phyloP scores from a whole-genome alignment of 2,113 vertebrate species.

The Tonatia bakeri region DNA sequence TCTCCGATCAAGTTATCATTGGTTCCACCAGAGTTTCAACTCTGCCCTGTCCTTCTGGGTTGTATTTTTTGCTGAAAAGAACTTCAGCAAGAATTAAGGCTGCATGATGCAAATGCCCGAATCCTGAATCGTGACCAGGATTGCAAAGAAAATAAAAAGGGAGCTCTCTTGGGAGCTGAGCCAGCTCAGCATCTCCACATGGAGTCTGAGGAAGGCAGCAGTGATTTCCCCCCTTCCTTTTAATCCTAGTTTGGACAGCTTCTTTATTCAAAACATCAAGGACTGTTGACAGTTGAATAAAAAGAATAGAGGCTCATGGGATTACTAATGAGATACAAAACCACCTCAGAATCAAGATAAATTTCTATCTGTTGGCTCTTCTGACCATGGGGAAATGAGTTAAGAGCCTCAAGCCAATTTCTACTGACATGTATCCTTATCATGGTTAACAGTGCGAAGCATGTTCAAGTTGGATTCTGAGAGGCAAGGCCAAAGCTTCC shows the following conservation, averaged over 20 bases:
- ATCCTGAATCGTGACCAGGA: background rate
- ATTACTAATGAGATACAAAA: constrained; percentile 58
- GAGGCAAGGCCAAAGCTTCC: background rate
- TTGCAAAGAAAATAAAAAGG: constrained; percentile 12
- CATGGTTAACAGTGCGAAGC: background rate
- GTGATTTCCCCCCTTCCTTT: background rate
- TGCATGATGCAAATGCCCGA: background rate
- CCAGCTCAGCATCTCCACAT: background rate
- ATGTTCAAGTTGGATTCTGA: background rate
- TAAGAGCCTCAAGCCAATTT: constrained; percentile 35
- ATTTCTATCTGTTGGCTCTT: constrained; percentile 42
- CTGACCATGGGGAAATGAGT: background rate
- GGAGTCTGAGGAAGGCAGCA: constrained; percentile 24
- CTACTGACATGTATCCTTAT: constrained; percentile 22
- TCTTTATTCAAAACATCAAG: constrained; percentile 58
- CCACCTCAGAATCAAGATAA: constrained; percentile 52
- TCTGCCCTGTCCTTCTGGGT: background rate
- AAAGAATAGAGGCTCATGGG: constrained; percentile 13
- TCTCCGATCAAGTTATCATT: constrained; percentile 4
- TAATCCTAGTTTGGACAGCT: constrained; percentile 36
- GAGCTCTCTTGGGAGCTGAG: constrained; percentile 7
- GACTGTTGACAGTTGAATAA: constrained; percentile 52
- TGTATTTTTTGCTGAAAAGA: constrained; percentile 38
- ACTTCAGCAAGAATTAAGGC: constrained; percentile 14
- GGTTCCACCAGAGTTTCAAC: constrained; percentile 41